A percentile compares a stretch with the other conserved stretches of the same genome.
These are phyloP conservation scores for Ametastegia equiseti DNA, from an alignment of 2,888 invertebrate species.

Conservation along the genomic window DNA sequence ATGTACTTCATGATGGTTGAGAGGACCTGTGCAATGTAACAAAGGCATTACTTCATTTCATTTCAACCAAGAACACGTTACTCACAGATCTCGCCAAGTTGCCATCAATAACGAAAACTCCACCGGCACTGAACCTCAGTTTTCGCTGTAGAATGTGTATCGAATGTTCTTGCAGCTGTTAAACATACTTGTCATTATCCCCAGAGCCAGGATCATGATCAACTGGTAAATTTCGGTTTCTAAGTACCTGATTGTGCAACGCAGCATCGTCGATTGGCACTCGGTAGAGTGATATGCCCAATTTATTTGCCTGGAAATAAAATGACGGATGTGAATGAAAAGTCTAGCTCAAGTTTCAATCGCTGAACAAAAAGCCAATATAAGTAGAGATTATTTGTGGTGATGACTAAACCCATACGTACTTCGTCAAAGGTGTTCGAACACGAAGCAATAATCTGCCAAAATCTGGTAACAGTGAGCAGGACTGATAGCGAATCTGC, in stretches of 20 bases:
- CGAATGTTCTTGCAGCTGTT: conserved; percentile 24
- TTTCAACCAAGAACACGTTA: neutral
- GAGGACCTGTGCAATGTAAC: neutral
- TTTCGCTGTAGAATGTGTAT: neutral
- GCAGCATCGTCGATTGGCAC: conserved; percentile 17
- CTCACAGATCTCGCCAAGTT: neutral
- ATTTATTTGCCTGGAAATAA: conserved; percentile 13
- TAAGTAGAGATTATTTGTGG: too few relatives aligned
- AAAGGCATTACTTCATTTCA: neutral
- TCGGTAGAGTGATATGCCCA: conserved; percentile 1
- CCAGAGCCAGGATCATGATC: neutral
- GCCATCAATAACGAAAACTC: conserved; percentile 2
- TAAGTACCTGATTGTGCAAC: conserved; percentile 4
- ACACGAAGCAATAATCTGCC: neutral
- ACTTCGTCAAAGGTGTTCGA: conserved; percentile 23
- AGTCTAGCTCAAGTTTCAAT: neutral
- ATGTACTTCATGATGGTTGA: neutral
- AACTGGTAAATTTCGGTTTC: neutral
- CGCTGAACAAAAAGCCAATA: too few relatives aligned
- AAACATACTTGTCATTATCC: neutral
- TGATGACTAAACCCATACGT: neutral
- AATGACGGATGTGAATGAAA: neutral
- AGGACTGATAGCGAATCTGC: neutral
- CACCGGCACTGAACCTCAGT: conserved; percentile 7
- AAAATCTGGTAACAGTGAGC: neutral